A percentile compares a stretch with the other conserved stretches of the same genome.
phyloP scores from a whole-genome alignment of 2,797 vertebrate species.

The Phataginus tricuspis region DNA sequence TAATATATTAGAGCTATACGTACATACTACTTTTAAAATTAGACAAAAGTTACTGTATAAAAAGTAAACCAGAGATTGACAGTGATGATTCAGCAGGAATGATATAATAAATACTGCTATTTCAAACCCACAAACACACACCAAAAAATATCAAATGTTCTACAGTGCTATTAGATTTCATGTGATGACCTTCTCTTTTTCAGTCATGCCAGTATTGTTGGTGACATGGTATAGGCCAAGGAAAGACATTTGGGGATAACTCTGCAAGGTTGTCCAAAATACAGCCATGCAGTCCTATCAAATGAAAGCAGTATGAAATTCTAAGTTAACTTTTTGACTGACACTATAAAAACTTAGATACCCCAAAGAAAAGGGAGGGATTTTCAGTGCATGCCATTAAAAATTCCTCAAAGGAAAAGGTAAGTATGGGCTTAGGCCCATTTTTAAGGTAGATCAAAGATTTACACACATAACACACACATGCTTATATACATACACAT shows the following conservation, averaged over 20 bases:
- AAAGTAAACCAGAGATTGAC: background rate
- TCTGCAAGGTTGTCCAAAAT: background rate
- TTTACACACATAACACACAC: background rate
- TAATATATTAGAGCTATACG: background rate
- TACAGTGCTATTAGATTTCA: background rate
- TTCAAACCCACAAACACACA: slow-evolving; percentile 45
- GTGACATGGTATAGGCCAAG: background rate
- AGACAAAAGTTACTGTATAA: slow-evolving; percentile 39
- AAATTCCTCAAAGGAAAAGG: background rate
- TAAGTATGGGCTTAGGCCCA: background rate
- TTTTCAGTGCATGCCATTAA: background rate
- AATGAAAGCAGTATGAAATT: background rate
- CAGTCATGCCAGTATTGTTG: background rate
- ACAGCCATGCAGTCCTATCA: background rate
- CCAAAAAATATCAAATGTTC: slow-evolving; percentile 13
- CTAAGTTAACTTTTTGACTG: background rate
- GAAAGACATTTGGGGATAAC: background rate
- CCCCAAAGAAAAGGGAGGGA: background rate
- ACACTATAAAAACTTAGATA: background rate
- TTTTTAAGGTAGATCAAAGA: background rate
- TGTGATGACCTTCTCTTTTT: slow-evolving; percentile 36
- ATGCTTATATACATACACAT: background rate
- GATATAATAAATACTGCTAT: slow-evolving; percentile 7
- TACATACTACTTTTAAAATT: slow-evolving; percentile 2
- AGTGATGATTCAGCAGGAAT: slow-evolving; percentile 25